Conservation (phyloP, 1,140 invertebrate species). For the Plectrocnemia conspersa region DNA sequence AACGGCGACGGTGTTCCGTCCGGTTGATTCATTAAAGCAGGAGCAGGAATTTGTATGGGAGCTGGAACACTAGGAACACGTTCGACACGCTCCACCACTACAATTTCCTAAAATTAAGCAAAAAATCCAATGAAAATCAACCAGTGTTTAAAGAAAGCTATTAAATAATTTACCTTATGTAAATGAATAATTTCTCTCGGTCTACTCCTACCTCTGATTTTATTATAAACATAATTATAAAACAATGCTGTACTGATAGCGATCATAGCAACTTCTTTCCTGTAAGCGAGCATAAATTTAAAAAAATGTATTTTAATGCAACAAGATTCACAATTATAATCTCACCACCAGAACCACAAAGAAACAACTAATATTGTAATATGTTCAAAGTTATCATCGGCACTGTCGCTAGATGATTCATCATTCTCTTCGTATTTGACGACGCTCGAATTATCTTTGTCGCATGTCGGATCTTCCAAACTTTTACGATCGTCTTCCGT, state of each 20-base stretch:
- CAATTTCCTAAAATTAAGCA: conserved; percentile 36
- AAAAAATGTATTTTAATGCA: conserved; percentile 5
- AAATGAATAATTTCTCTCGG: conserved; percentile 23
- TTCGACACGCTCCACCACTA: conserved; percentile 45
- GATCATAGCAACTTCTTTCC: conserved; percentile 70
- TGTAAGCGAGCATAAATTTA: conserved; percentile 39
- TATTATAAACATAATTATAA: conserved; percentile 45
- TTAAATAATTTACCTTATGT: background rate
- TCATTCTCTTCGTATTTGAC: background rate
- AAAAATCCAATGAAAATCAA: background rate
- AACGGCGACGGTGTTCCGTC: conserved; percentile 48
- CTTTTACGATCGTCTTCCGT: conserved; percentile 42
- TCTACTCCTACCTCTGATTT: conserved; percentile 17
- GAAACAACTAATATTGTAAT: conserved; percentile 55
- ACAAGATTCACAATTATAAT: conserved; percentile 20
- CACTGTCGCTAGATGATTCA: too few relatives aligned
- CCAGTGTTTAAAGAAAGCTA: background rate
- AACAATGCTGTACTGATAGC: conserved; percentile 61
- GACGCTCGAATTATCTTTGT: conserved; percentile 8
- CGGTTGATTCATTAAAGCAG: conserved; percentile 22
- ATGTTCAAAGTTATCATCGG: conserved; percentile 33
- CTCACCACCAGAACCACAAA: conserved; percentile 76
- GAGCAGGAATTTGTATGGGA: background rate
- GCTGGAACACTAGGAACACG: conserved; percentile 34
- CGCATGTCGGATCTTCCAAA: conserved; percentile 24